Evolutionary conservation across 2,113 vertebrate genomes (phyloP), one percentile per base, ranked within the genome.

Genomic region (Cynopterus brachyotis): DNA sequence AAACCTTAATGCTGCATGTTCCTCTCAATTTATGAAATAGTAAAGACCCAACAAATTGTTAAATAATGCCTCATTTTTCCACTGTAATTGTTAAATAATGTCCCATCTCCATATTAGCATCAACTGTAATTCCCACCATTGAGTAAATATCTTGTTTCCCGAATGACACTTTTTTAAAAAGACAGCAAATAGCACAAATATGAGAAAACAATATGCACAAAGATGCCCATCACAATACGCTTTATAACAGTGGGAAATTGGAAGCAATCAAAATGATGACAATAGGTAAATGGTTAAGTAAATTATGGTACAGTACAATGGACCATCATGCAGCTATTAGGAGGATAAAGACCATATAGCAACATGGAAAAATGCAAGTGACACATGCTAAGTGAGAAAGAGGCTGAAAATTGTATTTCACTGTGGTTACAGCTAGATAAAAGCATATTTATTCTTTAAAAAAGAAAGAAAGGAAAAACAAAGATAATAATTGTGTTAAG

Each of bases 211-310:
- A 78, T 94, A 75, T 69, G 37, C 55, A 96, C 88, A 91, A 88
- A 85, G 32, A 90, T 69, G 30, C n/a, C 50, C 24, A 50, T 94
- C 72, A 72, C 70, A 62, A 30, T 88, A 67, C 50, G 76, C 88
- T 80, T 97, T 95, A 53, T 64, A 96, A 95, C 53, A 37, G 26
- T 88, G 50, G 62, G 45, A 94, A 85, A 89, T 7, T 81, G 55
- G 50, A 94, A 82, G 67, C 95, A 95, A 90, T 81, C 55, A 72
- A 95, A 84, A 95, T 32, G 76, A 75, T 85, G 81, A 91, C 73
- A 81, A 91, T 42, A 93, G 95, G 82, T 60, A 96, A 92, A 95
- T 45, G 50, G 81, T 93, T 95, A 88, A 90, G 40, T 62, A 84
- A 94, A 92, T 80, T 50, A 64, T 89, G 67, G 81, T 40, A 76